Percentiles rank a stretch among this genome's conserved stretches.
Conservation (phyloP, 1,140 invertebrate genomes). For the Rhopalosiphum maidis region DNA sequence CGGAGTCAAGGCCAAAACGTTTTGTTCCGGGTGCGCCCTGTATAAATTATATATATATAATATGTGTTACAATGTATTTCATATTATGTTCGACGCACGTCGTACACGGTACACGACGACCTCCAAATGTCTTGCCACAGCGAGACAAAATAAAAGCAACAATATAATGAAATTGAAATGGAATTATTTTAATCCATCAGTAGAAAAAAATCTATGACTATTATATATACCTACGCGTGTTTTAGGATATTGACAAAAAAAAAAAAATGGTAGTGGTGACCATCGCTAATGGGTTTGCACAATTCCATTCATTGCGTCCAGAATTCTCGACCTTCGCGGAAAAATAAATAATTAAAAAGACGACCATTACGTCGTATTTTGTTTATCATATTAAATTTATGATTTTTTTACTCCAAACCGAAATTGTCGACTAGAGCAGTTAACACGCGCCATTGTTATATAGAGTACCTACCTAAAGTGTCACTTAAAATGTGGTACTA, state of each 20-base stretch:
- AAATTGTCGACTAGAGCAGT: background rate
- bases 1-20: constrained; percentile 56
- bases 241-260: background rate
- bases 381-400: background rate
- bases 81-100: background rate
- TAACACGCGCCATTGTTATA: background rate
- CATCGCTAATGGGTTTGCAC: constrained; percentile 12
- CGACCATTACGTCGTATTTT: background rate
- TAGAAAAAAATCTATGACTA: background rate
- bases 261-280: background rate
- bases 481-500: constrained; percentile 4
- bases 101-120: constrained; percentile 29
- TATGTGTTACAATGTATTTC: background rate
- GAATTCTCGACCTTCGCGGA: background rate
- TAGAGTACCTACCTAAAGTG: background rate
- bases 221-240: background rate
- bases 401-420: background rate
- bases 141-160: constrained; percentile 11
- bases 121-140: constrained; percentile 26
- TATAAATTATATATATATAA: constrained; percentile 24
- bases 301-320: background rate
- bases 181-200: background rate
- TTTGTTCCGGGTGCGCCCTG: constrained; percentile 56
- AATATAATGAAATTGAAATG: constrained; percentile 42
- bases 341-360: background rate